phyloP scores from a whole-genome alignment of 1,140 invertebrate genomes.

The Macrocentrus cingulum region DNA sequence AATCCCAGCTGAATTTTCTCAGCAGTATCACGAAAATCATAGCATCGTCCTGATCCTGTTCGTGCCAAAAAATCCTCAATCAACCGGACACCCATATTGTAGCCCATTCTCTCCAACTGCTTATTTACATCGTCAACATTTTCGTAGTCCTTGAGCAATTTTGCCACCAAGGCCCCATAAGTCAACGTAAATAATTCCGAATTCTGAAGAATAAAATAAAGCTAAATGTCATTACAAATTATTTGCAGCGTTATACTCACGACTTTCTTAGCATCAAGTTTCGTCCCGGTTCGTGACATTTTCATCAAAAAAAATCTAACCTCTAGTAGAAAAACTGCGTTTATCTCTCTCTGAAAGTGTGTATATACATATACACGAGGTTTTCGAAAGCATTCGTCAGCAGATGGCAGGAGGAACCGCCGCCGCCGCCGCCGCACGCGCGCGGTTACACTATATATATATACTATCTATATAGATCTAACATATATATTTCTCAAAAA shows the following conservation, averaged over 20 bases:
- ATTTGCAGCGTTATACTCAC: constrained; percentile 51
- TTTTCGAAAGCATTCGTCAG: too few relatives aligned
- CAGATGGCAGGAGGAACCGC: too few relatives aligned
- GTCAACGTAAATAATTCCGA: constrained; percentile 96
- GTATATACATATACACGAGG: too few relatives aligned
- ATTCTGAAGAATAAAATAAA: constrained; percentile 70
- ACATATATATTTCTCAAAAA: too few relatives aligned
- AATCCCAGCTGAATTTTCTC: constrained; percentile 91
- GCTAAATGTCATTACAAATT: constrained; percentile 11
- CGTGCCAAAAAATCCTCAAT: constrained; percentile 97
- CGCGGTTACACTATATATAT: too few relatives aligned
- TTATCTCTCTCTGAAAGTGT: too few relatives aligned
- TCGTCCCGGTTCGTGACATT: constrained; percentile 65
- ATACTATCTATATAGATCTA: too few relatives aligned
- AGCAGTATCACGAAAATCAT: constrained; percentile 95
- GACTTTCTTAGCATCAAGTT: constrained; percentile 70
- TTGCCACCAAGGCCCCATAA: constrained; percentile 95
- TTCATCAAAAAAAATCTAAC: constrained; percentile 5
- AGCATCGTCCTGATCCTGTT: constrained; percentile 85
- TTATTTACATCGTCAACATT: constrained; percentile 96
- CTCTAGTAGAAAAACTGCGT: not conserved
- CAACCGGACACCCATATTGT: constrained; percentile 96
- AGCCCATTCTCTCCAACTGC: constrained; percentile 90
- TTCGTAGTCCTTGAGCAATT: constrained; percentile 96
- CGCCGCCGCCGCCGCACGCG: too few relatives aligned